Evolutionary conservation across 2,113 vertebrate species (phyloP), one percentile per base, ranked within the genome.

Genomic region (Chloropsis hardwickii): DNA sequence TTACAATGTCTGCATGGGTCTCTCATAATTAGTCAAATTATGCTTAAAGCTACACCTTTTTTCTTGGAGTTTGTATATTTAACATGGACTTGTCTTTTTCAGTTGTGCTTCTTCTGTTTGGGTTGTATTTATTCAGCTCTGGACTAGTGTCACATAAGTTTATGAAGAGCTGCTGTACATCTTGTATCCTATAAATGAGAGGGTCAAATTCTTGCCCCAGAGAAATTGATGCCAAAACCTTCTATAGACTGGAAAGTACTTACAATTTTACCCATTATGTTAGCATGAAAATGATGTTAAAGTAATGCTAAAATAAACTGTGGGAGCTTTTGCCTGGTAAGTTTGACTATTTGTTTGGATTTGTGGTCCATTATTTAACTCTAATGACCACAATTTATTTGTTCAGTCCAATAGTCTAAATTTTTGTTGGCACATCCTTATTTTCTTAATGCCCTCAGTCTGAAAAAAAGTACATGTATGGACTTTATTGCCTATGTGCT

Each of bases 321-420:
- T 86, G 72, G 72, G 72, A 81, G 69, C 56, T 90, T 93, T 94
- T 84, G 60, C 53, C 31, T 88, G 29, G 15, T 88, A 90, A 65
- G 28, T 86, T 71, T 83, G 85, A 93, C 90, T 96, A 60, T 92
- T 93, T 96, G 86, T 97, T 96, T 95, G 90, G 90, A 78, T 95
- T 96, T 6, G 6, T 78, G 65, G 80, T 78, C 86, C 94, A 93
- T 94, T 94, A 88, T 94, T 96, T 82, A 94, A 44, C 60, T 83
- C 80, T 84, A 83, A 92, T 88, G 92, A 96, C 82, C 69, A 31
- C 37, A 78, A 84, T 97, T 97, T 96, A 94, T 97, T 97, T 97
- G 82, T 90, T 96, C 92, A 94, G 72, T 42, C 71, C 67, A 88
- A 35, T 14, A 90, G 72, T 37, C 86, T 83, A 61, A 74, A 69